phyloP scores from a whole-genome alignment of 2,113 vertebrate species.

The Trematocara zebra region DNA sequence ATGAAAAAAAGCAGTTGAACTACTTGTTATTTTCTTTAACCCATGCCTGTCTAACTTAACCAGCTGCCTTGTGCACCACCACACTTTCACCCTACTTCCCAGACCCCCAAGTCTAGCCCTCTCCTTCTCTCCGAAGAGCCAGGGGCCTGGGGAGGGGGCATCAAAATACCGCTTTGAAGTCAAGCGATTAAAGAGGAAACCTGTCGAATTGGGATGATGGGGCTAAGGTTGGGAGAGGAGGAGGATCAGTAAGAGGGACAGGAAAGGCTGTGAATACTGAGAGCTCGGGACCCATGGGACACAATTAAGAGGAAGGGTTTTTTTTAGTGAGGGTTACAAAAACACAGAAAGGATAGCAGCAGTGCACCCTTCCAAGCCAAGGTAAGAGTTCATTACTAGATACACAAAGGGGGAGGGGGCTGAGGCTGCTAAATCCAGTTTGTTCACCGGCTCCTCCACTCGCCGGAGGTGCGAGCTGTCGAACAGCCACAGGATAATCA shows the following conservation, averaged over 20 bases:
- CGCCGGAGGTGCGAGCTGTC: neutral
- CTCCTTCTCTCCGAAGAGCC: constrained; percentile 39
- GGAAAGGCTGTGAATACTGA: constrained; percentile 57
- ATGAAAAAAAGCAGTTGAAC: constrained; percentile 8
- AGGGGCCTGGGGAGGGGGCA: constrained; percentile 20
- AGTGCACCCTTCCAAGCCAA: constrained; percentile 44
- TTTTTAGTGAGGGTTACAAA: constrained; percentile 62
- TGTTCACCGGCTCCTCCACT: constrained; percentile 10
- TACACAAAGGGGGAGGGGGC: constrained; percentile 23
- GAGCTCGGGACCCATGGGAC: constrained; percentile 53
- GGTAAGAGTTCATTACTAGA: constrained; percentile 58
- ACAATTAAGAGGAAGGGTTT: constrained; percentile 61
- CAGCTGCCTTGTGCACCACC: neutral
- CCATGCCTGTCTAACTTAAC: constrained; percentile 5
- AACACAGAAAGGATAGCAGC: constrained; percentile 59
- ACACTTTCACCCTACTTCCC: constrained; percentile 47
- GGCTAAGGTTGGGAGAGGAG: constrained; percentile 42
- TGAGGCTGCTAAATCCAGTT: constrained; percentile 33
- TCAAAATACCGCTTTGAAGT: constrained; percentile 66
- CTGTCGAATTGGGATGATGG: constrained; percentile 57
- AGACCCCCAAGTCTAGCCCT: constrained; percentile 39
- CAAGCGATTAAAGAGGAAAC: constrained; percentile 62
- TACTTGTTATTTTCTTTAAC: constrained; percentile 44
- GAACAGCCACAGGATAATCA: constrained; percentile 33
- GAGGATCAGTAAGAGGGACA: constrained; percentile 57